Base-by-base conservation (phyloP, 2,797 vertebrate species). In the Xenops minutus region DNA sequence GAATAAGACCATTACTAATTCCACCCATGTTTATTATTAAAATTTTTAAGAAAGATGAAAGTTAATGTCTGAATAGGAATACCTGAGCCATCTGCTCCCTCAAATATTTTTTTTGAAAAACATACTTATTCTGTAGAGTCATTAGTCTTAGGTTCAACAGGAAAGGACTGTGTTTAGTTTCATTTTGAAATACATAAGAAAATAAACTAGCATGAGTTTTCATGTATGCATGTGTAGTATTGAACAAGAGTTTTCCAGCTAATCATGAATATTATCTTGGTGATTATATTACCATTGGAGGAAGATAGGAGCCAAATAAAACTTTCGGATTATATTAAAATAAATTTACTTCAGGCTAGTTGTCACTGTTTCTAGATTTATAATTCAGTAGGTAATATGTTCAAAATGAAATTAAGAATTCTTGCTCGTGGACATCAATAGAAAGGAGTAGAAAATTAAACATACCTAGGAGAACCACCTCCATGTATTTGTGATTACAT, bases 241-340 rank as follows among this genome's bases (percentile, higher is more conserved):
- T 61, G n/a, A 48, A 68, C 46, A 74, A 68, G 8, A 69, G 5
- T 68, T 92, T 94, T 89, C 39, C 27, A 83, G 8, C 10, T 54
- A 75, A 77, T 48, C 49, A 76, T 73, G 41, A 22, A 83, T 88
- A 79, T 91, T 63, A 44, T 76, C 48, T 74, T 80, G 32, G 24
- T 83, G 34, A 88, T 88, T 73, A 86, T 85, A 73, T 26, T 84
- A 73, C 43, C 54, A 91, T 10, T 73, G 30, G 39, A 95, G 17
- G 27, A 91, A 89, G 55, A 61, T 30, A 69, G 67, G 74, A 88
- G 68, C 30, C 55, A 89, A 94, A 88, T 51, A 73, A 75, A 91
- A 92, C 7, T 76, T 95, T 86, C 34, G 93, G 52, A 62, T 83
- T 81, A 51, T 82, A 84, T 90, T 84, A 89, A 75, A 92, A 79